Base-by-base conservation (phyloP, 2,888 invertebrate species). In the Napeogenes inachia region DNA sequence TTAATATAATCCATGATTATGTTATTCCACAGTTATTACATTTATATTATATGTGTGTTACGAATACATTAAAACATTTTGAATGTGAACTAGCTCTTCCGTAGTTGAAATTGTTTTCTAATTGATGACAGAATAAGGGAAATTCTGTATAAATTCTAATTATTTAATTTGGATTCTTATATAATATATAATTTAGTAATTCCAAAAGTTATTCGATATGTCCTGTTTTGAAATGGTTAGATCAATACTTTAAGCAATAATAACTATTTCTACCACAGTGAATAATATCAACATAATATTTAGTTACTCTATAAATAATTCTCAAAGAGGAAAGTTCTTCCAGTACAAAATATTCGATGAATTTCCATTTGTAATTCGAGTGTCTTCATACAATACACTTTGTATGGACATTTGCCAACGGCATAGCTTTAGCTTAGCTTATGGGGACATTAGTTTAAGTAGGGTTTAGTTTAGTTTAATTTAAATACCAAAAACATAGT, bases 351-450 rank as follows among this genome's bases (percentile, higher is more conserved):
- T 58, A 42, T 30, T 30, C 46, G 21, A 45, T 35, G 59, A 33
- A 33, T 57, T 50, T 62, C 13, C 45, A 56, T 56, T 47, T 59
- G 54, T 60, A 65, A 62, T 62, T 65, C 62, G 50, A 56, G 54
- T 32, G 45, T 60, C 66, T 62, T 60, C 66, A 66, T 68, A 63
- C 57, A 64, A 54, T 55, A 62, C 63, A 62, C 55, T 61, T 64
- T 66, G 69, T 70, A 70, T 76, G 74, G 75, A 71, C 64, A 59
- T 58, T 65, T 75, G 75, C 75, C 75, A 76, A 64, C 64, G 59
- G 63, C 65, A 62, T 61, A 65, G 61, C 62, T 63, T 63, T 57
- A 61, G 72, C 69, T 74, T 67, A 62, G 67, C 56, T 60, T 57
- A 56, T 59, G 58, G 55, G 56, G 47, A 59, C 35, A 54, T 57